phyloP scores from a whole-genome alignment of 2,888 invertebrate genomes.

The Polietes domitor region DNA sequence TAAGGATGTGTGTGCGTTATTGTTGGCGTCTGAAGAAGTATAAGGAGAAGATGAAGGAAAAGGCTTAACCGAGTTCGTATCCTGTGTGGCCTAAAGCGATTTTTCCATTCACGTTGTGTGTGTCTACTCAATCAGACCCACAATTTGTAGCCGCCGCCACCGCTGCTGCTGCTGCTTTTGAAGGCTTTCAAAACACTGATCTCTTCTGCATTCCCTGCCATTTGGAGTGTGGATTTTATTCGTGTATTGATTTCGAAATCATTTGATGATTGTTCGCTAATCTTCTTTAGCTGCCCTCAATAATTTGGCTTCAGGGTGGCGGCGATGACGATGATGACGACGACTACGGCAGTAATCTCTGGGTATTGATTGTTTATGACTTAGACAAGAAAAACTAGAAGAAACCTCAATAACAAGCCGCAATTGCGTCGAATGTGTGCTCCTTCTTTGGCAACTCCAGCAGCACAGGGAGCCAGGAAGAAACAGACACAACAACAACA shows the following conservation, averaged over 20 bases:
- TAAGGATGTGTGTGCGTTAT: not conserved
- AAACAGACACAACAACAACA: not conserved
- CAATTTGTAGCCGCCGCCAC: not conserved
- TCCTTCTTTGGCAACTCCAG: not conserved
- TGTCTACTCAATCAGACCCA: constrained; percentile 20
- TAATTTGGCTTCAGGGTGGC: constrained; percentile 68
- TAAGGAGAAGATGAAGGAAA: not conserved
- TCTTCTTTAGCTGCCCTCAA: constrained; percentile 35
- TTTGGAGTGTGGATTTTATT: not conserved
- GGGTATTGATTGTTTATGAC: constrained; percentile 53
- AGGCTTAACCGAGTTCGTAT: constrained; percentile 42
- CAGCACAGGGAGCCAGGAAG: not conserved
- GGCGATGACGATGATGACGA: constrained; percentile 12
- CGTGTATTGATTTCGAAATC: constrained; percentile 25
- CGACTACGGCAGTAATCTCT: constrained; percentile 18
- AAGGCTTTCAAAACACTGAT: constrained; percentile 31
- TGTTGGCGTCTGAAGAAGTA: not conserved
- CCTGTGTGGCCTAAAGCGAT: constrained; percentile 58
- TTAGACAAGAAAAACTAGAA: not conserved
- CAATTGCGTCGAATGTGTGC: constrained; percentile 30
- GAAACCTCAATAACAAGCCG: constrained; percentile 4
- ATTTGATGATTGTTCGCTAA: constrained; percentile 32
- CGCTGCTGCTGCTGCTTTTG: not conserved
- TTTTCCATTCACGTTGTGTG: constrained; percentile 6
- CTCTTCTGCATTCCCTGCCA: constrained; percentile 34